Base-by-base conservation (phyloP, 1,140 invertebrate genomes). In the Elysia chlorotica region DNA sequence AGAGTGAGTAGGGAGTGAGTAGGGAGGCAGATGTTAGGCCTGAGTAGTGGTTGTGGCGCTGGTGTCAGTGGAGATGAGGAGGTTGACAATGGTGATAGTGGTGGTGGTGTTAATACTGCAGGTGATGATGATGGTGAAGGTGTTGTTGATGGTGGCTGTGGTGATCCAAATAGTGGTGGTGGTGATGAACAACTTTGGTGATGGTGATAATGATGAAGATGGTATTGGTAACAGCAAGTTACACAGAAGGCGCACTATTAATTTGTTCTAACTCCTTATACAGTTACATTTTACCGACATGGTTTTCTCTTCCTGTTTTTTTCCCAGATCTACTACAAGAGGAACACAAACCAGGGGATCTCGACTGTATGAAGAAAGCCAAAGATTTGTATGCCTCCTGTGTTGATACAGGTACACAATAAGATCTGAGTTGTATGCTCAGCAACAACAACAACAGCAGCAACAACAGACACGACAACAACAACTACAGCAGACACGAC, bases 371-470 rank as follows among this genome's bases (percentile, higher is more conserved):
- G 4, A 19, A 48, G 37, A 89, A 88, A 37, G 93, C 93, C 0
- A 95, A 93, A 84, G 88, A 92, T 83, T 88, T 96, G 0, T 97
- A 94, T 80, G 89, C 91, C 76, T 95, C 94, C 0, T 97, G 95
- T 77, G 93, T 96, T 90, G 93, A 96, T 84, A 91, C 92, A 85
- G 89, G 91, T 92, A 88, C n/a, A n/a, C n/a, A n/a, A n/a, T n/a
- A n/a, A n/a, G n/a, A n/a, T n/a, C n/a, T n/a, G n/a, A 83, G 86
- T 84, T 37, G 23, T 28, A 36, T 67, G 36, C 48, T 28, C 57
- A 28, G 28, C 63, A 14, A 36, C 17, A 1, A 37, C 41, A 6
- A 28, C 48, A 23, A 36, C 48, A 19, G 33, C 30, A 3, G 31
- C 41, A 2, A 28, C 25, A 54, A 31, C 28, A 21, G 6, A 6